phyloP scores from a whole-genome alignment of 2,797 vertebrate genomes.

The Enteromius viviparus region DNA sequence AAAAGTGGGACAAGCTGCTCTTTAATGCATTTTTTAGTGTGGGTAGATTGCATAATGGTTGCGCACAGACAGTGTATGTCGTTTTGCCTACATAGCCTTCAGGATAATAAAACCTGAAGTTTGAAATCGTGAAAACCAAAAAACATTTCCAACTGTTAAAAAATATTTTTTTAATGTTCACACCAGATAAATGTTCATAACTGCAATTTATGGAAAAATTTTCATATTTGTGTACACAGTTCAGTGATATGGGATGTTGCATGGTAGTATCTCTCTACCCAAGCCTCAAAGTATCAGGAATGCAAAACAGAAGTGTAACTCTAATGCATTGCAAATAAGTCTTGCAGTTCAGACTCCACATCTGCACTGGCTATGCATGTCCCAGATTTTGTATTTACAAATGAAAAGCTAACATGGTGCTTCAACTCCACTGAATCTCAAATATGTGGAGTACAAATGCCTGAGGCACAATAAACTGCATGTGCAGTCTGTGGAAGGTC shows the following conservation, averaged over 20 bases:
- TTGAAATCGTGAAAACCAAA: neutral
- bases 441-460: constrained; percentile 7
- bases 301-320: neutral
- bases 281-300: neutral
- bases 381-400: neutral
- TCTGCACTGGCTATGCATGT: neutral
- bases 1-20: constrained; percentile 62
- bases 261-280: neutral
- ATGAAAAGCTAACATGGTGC: neutral
- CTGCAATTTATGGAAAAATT: too few relatives aligned
- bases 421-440: neutral
- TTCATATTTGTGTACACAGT: neutral
- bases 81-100: constrained; percentile 9
- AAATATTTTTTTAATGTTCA: neutral
- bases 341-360: neutral
- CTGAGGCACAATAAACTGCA: neutral
- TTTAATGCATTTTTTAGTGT: constrained; percentile 59
- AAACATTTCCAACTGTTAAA: neutral
- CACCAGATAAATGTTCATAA: neutral
- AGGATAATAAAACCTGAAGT: neutral
- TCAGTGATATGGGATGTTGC: neutral
- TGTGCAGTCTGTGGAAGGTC: neutral
- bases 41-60: constrained; percentile 48
- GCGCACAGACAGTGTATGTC: neutral
- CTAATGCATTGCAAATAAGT: neutral